Conservation (phyloP, 1,140 invertebrate genomes). For the Papilio polyxenes region DNA sequence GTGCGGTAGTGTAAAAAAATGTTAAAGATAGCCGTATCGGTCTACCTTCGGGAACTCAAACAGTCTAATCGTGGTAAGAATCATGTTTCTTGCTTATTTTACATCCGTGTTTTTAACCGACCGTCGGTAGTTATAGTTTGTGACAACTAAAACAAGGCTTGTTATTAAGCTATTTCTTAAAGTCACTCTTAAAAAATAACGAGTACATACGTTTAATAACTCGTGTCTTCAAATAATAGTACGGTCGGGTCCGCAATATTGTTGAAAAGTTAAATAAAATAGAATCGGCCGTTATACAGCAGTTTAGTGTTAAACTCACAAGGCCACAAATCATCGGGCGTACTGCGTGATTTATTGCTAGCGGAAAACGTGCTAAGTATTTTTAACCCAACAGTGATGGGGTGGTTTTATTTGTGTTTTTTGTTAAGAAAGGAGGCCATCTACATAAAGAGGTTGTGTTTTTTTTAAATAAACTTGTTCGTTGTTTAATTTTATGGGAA, state of each 20-base stretch:
- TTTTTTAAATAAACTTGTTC: background rate
- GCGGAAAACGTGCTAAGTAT: slow-evolving; percentile 35
- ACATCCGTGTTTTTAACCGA: too few relatives aligned
- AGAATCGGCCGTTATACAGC: background rate
- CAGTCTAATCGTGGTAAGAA: too few relatives aligned
- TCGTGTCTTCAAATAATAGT: background rate
- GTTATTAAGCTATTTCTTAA: background rate
- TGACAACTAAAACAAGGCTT: too few relatives aligned
- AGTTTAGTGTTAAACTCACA: slow-evolving; percentile 35
- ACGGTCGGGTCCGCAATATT: background rate
- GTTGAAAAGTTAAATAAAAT: slow-evolving; percentile 35
- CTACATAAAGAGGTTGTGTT: background rate
- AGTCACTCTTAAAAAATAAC: background rate
- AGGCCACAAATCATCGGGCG: slow-evolving; percentile 31
- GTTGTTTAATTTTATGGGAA: background rate
- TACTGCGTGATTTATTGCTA: slow-evolving; percentile 33
- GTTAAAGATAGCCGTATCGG: too few relatives aligned
- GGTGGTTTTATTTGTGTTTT: slow-evolving; percentile 16
- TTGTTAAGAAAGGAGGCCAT: slow-evolving; percentile 9
- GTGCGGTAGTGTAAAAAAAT: too few relatives aligned
- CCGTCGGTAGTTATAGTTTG: too few relatives aligned
- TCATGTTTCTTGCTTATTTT: too few relatives aligned
- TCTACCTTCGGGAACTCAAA: too few relatives aligned
- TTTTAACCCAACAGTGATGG: slow-evolving; percentile 34
- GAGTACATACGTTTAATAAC: background rate